Evolutionary conservation across 2,113 vertebrate genomes (phyloP).

Genomic region (Tragulus kanchil): DNA sequence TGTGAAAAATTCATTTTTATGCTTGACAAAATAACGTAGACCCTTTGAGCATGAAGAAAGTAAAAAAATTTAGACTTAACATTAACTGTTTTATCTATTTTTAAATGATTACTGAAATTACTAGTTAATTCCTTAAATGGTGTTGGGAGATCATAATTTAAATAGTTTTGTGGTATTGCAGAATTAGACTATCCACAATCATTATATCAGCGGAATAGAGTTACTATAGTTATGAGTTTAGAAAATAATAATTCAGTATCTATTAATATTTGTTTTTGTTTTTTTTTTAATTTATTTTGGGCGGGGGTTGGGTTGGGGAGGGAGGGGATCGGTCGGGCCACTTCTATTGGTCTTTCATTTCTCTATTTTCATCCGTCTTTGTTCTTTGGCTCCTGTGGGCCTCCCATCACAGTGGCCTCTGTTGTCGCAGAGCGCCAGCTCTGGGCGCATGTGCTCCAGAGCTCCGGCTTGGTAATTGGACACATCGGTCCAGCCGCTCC

Average conservation of each 20-base stretch:
- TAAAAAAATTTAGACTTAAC: constrained; percentile 8
- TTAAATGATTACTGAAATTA: constrained; percentile 10
- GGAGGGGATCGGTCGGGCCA: no score
- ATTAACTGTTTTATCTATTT: neutral
- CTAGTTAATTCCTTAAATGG: neutral
- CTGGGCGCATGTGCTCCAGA: no score
- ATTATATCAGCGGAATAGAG: neutral
- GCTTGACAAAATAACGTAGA: neutral
- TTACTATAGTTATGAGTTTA: neutral
- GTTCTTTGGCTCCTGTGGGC: no score
- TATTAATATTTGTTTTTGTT: neutral
- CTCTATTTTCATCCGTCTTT: no score
- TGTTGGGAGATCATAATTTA: constrained; percentile 39
- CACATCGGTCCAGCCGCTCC: no score
- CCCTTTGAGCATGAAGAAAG: neutral
- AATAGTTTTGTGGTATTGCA: neutral
- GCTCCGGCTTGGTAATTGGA: no score
- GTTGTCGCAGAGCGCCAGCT: no score
- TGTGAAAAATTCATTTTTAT: neutral
- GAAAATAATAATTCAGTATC: constrained; percentile 32
- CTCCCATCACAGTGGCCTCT: no score
- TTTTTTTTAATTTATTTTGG: no score
- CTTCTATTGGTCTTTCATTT: no score
- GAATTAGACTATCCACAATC: neutral
- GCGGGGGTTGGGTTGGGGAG: no score